These are phyloP conservation scores for Pyralis farinalis DNA, from an alignment of 2,888 invertebrate genomes.

Conservation along the genomic window DNA sequence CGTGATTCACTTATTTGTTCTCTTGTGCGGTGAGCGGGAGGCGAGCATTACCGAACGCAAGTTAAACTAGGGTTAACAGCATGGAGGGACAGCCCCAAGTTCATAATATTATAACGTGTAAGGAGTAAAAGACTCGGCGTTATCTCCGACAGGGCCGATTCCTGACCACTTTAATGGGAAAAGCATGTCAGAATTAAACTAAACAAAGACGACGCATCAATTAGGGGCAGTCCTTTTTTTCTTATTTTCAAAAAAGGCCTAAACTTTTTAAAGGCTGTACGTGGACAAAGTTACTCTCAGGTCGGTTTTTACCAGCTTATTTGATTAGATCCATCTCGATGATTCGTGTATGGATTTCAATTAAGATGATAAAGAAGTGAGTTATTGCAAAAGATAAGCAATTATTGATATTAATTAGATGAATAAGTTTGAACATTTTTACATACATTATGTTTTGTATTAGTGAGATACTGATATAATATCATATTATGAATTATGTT, in stretches of 20 bases:
- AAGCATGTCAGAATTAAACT: conserved; percentile 82
- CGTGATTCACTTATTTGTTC: conserved; percentile 66
- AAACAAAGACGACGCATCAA: conserved; percentile 82
- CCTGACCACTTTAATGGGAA: conserved; percentile 81
- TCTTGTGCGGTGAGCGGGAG: conserved; percentile 45
- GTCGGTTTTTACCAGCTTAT: conserved; percentile 66
- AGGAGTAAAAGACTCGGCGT: conserved; percentile 76
- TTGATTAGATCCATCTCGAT: conserved; percentile 77
- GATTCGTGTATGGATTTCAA: conserved; percentile 74
- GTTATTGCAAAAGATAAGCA: conserved; percentile 53
- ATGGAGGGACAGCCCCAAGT: conserved; percentile 46
- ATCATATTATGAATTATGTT: no score
- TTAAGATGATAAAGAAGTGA: conserved; percentile 69
- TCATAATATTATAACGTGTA: conserved; percentile 78
- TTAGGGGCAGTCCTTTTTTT: conserved; percentile 68
- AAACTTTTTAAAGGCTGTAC: conserved; percentile 72
- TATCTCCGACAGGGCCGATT: conserved; percentile 72
- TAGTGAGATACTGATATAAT: not conserved
- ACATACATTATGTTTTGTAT: not conserved
- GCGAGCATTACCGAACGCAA: conserved; percentile 40
- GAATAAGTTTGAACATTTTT: not conserved
- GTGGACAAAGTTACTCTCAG: conserved; percentile 62
- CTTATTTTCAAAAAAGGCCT: conserved; percentile 64
- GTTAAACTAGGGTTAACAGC: conserved; percentile 68
- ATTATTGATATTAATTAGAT: conserved; percentile 20